Percentiles rank a stretch among this genome's conserved stretches.
Conservation (phyloP, 2,113 vertebrate species). For the Melierax canorus region DNA sequence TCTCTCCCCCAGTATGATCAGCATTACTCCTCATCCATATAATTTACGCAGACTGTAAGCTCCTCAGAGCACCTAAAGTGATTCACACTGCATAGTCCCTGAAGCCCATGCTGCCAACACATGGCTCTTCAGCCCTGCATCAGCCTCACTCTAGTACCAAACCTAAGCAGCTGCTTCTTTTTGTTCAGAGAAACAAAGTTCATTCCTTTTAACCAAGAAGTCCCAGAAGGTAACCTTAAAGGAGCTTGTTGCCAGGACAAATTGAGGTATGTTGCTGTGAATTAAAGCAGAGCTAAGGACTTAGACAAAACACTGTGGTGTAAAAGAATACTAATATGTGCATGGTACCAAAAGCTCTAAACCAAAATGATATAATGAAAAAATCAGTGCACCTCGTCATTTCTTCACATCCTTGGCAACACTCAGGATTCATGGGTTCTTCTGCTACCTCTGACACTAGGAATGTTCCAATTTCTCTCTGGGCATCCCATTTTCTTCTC, state of each 20-base stretch:
- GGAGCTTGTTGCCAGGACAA: neutral
- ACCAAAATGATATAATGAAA: neutral
- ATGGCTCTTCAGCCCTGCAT: neutral
- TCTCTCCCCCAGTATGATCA: neutral
- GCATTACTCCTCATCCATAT: neutral
- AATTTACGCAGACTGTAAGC: neutral
- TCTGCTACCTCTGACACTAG: neutral
- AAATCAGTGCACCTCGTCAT: neutral
- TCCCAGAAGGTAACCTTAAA: neutral
- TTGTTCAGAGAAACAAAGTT: neutral
- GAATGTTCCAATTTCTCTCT: neutral
- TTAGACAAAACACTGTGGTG: neutral
- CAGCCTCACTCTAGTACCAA: neutral
- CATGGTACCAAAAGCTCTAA: neutral
- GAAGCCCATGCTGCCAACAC: neutral
- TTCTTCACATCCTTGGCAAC: neutral
- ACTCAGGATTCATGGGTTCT: neutral
- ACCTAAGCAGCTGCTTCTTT: neutral
- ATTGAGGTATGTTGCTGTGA: neutral
- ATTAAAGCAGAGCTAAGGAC: neutral
- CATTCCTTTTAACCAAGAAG: neutral
- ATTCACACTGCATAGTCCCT: neutral
- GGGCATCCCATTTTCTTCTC: neutral
- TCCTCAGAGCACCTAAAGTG: neutral
- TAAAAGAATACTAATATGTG: neutral